Evolutionary conservation across 2,113 vertebrate genomes (phyloP).

Genomic region (Phyllopteryx taeniolatus): DNA sequence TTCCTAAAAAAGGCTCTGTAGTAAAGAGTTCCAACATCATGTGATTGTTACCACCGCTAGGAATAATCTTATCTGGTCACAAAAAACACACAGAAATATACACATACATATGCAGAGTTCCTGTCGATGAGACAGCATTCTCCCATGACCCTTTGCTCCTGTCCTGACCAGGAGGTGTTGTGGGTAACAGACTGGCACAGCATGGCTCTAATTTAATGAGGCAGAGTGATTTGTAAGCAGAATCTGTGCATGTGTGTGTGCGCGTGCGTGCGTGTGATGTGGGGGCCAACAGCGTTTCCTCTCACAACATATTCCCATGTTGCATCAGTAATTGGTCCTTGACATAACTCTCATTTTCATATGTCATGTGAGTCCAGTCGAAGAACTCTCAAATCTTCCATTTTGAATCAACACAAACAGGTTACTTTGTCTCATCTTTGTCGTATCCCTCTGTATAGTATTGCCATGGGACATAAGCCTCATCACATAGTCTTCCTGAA

Average conservation of each 20-base stretch:
- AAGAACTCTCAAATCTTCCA: neutral
- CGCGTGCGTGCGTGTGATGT: conserved; percentile 1
- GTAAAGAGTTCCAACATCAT: conserved; percentile 7
- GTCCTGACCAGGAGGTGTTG: conserved; percentile 55
- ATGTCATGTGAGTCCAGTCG: conserved; percentile 14
- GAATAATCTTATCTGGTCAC: conserved; percentile 34
- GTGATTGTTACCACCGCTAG: conserved; percentile 32
- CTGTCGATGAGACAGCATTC: conserved; percentile 59
- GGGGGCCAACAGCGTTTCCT: conserved; percentile 13
- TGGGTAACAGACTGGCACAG: conserved; percentile 58
- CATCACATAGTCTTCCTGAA: neutral
- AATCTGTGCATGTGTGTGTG: conserved; percentile 2
- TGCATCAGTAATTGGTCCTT: conserved; percentile 56
- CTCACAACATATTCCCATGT: conserved; percentile 44
- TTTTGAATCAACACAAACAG: neutral
- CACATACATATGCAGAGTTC: conserved; percentile 22
- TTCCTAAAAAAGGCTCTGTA: conserved; percentile 14
- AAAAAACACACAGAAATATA: conserved; percentile 12
- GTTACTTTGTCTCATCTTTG: neutral
- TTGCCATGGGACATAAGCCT: neutral
- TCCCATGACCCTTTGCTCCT: conserved; percentile 68
- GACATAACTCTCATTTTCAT: conserved; percentile 25
- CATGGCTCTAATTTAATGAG: conserved; percentile 71
- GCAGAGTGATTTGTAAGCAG: conserved; percentile 27
- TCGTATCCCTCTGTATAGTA: neutral